These are phyloP conservation scores for Psylliodes chrysocephalus DNA, from an alignment of 2,888 invertebrate genomes.

Conservation along the genomic window DNA sequence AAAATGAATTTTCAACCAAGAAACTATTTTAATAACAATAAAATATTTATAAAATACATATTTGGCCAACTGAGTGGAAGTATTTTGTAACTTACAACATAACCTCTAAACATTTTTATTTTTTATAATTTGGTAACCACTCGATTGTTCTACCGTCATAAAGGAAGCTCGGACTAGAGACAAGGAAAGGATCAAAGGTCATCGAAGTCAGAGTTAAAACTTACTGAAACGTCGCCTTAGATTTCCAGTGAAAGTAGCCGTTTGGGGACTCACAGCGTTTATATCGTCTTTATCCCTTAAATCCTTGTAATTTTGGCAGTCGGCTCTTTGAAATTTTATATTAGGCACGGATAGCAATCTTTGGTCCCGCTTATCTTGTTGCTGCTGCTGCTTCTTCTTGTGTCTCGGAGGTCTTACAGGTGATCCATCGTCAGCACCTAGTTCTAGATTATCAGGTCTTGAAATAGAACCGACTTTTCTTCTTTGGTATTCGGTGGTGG, in stretches of 20 bases:
- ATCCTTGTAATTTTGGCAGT: conserved; percentile 66
- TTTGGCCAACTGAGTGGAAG: no score
- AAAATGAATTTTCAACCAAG: not conserved
- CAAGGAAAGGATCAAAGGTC: conserved; percentile 22
- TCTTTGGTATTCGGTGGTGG: conserved; percentile 49
- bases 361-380: conserved; percentile 68
- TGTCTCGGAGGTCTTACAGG: conserved; percentile 69
- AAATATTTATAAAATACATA: no score
- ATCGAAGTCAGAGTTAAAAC: conserved; percentile 64
- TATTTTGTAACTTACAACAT: no score
- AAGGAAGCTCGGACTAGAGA: conserved; percentile 32
- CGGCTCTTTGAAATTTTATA: conserved; percentile 72
- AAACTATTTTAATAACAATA: not conserved
- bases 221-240: conserved; percentile 90
- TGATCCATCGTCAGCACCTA: conserved; percentile 66
- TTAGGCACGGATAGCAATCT: conserved; percentile 82
- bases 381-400: conserved; percentile 64
- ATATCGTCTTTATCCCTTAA: conserved; percentile 68
- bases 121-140: conserved; percentile 14
- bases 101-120: conserved; percentile 1
- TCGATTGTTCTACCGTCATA: conserved; percentile 34
- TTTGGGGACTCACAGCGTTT: conserved; percentile 56
- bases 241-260: conserved; percentile 75
- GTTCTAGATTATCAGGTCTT: conserved; percentile 74
- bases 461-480: conserved; percentile 54